phyloP scores from a whole-genome alignment of 2,113 vertebrate genomes.

The Dascyllus trimaculatus region DNA sequence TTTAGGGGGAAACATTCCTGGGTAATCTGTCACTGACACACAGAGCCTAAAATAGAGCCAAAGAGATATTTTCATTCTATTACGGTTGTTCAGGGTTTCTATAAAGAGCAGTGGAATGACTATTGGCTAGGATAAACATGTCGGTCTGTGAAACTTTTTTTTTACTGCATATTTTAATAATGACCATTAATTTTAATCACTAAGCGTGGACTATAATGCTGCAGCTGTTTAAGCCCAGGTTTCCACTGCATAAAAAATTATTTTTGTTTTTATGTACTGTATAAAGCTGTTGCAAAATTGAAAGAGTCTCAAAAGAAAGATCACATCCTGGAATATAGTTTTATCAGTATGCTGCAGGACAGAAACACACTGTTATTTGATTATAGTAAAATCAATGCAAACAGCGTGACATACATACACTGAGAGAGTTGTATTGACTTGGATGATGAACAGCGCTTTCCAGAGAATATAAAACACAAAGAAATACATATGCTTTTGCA shows the following conservation, averaged over 20 bases:
- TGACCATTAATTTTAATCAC: constrained; percentile 46
- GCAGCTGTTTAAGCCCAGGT: constrained; percentile 3
- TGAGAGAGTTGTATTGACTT: constrained; percentile 9
- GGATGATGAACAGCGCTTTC: background rate
- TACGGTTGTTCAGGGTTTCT: constrained; percentile 64
- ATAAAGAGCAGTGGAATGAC: constrained; percentile 73
- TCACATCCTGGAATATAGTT: constrained; percentile 3
- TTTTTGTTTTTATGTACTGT: too few species aligned
- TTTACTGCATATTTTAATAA: constrained; percentile 29
- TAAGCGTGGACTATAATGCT: constrained; percentile 4
- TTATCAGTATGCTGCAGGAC: background rate
- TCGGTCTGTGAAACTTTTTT: constrained; percentile 25
- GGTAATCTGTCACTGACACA: constrained; percentile 75
- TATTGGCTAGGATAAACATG: constrained; percentile 63
- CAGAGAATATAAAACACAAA: background rate
- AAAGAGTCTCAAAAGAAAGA: too few species aligned
- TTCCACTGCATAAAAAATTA: constrained; percentile 10
- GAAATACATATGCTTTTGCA: constrained; percentile 12
- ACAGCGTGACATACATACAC: background rate
- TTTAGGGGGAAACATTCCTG: constrained; percentile 73
- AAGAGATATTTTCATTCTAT: constrained; percentile 71
- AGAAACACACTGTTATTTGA: background rate
- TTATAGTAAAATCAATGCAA: constrained; percentile 26
- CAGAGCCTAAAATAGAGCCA: constrained; percentile 78
- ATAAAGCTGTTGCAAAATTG: too few species aligned